Base-by-base conservation (phyloP, 2,888 invertebrate species). In the Cryptosula pallasiana region DNA sequence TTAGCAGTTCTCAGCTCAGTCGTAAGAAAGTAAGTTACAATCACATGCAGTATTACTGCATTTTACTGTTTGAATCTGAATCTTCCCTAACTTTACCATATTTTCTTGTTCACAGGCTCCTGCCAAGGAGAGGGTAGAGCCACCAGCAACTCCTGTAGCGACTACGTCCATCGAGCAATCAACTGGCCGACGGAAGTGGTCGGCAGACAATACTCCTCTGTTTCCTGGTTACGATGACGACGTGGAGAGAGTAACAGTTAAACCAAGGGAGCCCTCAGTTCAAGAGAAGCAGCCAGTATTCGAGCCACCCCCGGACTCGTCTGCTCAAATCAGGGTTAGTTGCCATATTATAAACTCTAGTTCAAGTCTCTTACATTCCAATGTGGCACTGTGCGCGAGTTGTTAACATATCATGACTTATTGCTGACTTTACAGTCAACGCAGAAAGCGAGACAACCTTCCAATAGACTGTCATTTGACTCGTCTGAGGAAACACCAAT, bases 1-100 rank as follows among this genome's bases (percentile, higher is more conserved):
- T 63, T 32, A 63, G 63, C 32, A 63, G 63, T 27, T 63, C 63
- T 25, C 63, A 63, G 32, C 63, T 63, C n/a, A 63, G 63, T 63
- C 20, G 63, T 29, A 63, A 32, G n/a, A 63, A 63, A n/a, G 63
- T 32, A 32, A 13, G 63, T 63, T 55, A 3, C n/a, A n/a, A n/a
- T n/a, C n/a, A n/a, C n/a, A n/a, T n/a, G n/a, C n/a, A n/a, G n/a
- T n/a, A n/a, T n/a, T n/a, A n/a, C n/a, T n/a, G n/a, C n/a, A n/a
- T n/a, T n/a, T n/a, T n/a, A n/a, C n/a, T n/a, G n/a, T n/a, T n/a
- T n/a, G n/a, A n/a, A n/a, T n/a, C n/a, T n/a, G n/a, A n/a, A n/a
- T n/a, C n/a, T n/a, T n/a, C n/a, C n/a, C n/a, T n/a, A n/a, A n/a
- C n/a, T n/a, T n/a, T n/a, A n/a, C n/a, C n/a, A n/a, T n/a, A n/a